Base-by-base conservation (phyloP, 2,888 invertebrate genomes). In the Trissoscelio sp. region DNA sequence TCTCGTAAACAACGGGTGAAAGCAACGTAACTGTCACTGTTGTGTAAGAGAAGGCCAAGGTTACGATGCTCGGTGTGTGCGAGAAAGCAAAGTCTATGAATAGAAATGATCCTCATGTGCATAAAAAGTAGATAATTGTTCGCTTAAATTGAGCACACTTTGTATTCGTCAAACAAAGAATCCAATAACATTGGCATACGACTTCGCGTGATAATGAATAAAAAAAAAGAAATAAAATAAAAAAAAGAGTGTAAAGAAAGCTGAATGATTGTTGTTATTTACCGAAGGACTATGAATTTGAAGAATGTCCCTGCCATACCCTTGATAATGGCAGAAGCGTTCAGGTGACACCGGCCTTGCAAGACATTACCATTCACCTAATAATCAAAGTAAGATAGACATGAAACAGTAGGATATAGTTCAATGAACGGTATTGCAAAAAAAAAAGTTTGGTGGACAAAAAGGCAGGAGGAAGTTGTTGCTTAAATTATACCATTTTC, bases 261-360 rank as follows among this genome's bases (percentile, higher is more conserved):
- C 39, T 51, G 31, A 67, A 24, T 57, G 42, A 18, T 12, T 34
- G 22, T 58, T 51, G 9, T 74, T 66, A 82, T 58, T 92, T 92
- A 97, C 97, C 97, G 95, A 86, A 97, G 92, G 60, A 97, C 92
- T 84, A 98, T 95, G 89, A 99, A 94, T 92, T 97, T 97, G 92
- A 98, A 95, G 85, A 94, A 93, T 14, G 95, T 95, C 51, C 96
- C 96, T 7, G 96, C 95, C 83, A 98, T 93, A 58, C 96, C 96
- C 92, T 98, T 98, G 92, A 99, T 99, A 90, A 98, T 96, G 20
- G 97, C 97, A 0, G 99, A 97, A 16, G 98, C 99, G 92, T 99
- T 98, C 83, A 99, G 94, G 92, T 99, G 99, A 92, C 98, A 98
- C 88, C 98, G 94, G 77, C 98, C 98, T 91, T 97, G 96, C 57